Evolutionary conservation across 2,888 invertebrate genomes (phyloP).

Genomic region (Cyclophora albipunctata): DNA sequence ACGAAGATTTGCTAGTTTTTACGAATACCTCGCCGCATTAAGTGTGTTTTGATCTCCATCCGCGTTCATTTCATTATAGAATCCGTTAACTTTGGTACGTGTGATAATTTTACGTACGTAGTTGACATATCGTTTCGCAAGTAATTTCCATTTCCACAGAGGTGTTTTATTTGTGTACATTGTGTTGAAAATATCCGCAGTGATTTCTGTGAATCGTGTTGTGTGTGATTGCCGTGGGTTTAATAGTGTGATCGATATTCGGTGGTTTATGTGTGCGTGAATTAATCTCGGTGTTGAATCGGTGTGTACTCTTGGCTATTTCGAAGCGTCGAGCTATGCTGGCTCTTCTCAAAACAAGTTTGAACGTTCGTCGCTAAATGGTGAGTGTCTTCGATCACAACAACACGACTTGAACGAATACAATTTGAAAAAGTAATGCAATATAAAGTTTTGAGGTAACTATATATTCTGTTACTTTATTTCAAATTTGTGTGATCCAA

Average conservation of each 20-base stretch:
- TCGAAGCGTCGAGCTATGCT: not conserved
- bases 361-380: not conserved
- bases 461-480: too few species aligned
- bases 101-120: slow-evolving; percentile 51
- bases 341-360: not conserved
- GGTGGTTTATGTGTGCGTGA: slow-evolving; percentile 34
- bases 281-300: slow-evolving; percentile 18
- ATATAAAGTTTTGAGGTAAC: too few species aligned
- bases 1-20: slow-evolving; percentile 24
- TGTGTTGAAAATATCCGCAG: slow-evolving; percentile 45
- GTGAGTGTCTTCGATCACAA: not conserved
- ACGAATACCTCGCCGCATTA: slow-evolving; percentile 9
- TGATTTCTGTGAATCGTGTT: slow-evolving; percentile 30
- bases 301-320: slow-evolving; percentile 22
- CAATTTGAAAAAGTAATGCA: too few species aligned
- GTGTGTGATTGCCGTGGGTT: slow-evolving; percentile 22
- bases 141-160: slow-evolving; percentile 39
- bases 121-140: slow-evolving; percentile 68
- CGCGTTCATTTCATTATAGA: slow-evolving; percentile 6
- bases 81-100: slow-evolving; percentile 10
- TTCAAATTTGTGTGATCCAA: too few species aligned
- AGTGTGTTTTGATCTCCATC: slow-evolving; percentile 9
- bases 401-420: too few species aligned
- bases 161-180: slow-evolving; percentile 66
- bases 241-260: slow-evolving; percentile 27